Percentiles rank a stretch among this genome's conserved stretches.
These are phyloP conservation scores for Capreolus pygargus DNA, from an alignment of 2,113 vertebrate species.

Conservation along the genomic window DNA sequence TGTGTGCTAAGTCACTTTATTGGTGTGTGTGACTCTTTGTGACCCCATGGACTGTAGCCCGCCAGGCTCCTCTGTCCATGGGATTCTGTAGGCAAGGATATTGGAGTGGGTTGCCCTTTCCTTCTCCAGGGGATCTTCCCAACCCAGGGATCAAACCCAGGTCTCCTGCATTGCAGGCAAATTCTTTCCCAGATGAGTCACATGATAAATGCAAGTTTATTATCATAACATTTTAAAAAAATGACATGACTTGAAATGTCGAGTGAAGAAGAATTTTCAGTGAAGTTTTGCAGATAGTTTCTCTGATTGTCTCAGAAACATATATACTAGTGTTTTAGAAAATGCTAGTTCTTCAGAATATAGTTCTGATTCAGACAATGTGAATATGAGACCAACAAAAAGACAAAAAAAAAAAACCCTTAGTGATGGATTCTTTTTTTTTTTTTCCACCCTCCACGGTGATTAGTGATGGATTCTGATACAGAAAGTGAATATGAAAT, in stretches of 20 bases:
- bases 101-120: fast-evolving
- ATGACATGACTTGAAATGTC: fast-evolving
- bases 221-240: background rate
- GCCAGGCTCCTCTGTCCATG: background rate
- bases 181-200: background rate
- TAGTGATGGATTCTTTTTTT: background rate
- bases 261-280: background rate
- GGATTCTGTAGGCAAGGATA: background rate
- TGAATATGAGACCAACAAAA: background rate
- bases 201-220: background rate
- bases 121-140: background rate
- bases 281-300: background rate
- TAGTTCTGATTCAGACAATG: background rate
- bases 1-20: background rate
- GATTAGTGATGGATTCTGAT: background rate
- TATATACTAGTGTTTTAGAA: background rate
- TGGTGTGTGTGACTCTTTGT: fast-evolving
- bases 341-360: background rate
- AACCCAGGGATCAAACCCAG: fast-evolving
- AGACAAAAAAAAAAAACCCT: background rate
- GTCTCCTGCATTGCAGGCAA: fast-evolving
- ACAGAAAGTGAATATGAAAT: background rate
- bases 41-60: background rate
- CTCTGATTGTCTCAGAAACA: background rate
- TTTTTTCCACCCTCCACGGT: too few relatives aligned